Evolutionary conservation across 2,113 vertebrate genomes (phyloP), one percentile per base, ranked within the genome.

Genomic region (Nothobranchius furzeri): DNA sequence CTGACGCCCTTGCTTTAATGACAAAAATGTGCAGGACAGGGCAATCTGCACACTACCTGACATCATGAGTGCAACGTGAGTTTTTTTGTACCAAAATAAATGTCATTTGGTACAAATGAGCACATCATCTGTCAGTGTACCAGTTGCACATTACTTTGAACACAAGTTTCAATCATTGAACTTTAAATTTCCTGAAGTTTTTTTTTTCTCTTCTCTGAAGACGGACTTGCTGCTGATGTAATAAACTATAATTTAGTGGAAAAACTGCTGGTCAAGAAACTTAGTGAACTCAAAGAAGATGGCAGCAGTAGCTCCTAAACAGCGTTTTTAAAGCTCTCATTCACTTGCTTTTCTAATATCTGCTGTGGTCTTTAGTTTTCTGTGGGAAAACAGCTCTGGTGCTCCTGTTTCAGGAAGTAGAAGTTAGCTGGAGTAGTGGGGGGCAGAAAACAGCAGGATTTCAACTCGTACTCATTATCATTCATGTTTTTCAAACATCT

Each of bases 201-300:
- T 30, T 30, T 40, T 30, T 30, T 30, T 40, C 37, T 40, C 37
- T 35, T 17, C 48, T 48, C 35, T 55, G 63, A 50, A 45, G 17
- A 70, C 72, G 68, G 72, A 70, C 54, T 70, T 49, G 57, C 46
- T 63, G 58, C 50, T 13, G 25, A 51, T 75, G 78, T 65, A 70
- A 84, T 81, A 77, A 86, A 82, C 52, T 57, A 62, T 37, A 50
- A 78, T 30, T 30, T 30, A 30, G 30, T 30, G 30, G 30, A 85
- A 76, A 87, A 83, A 76, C 68, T 79, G 68, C 75, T 62, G 77
- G 85, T 53, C 30, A 4, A 73, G 65, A 83, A 79, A 75, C 78
- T 88, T 85, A 91, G 85, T 89, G 85, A 72, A 24, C 56, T 83
- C 83, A 73, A 81, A 90, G 73, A 66, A 81, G 42, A 70, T n/a